Evolutionary conservation across 1,140 invertebrate genomes (phyloP).

Genomic region (Drosophila equinoxialis): DNA sequence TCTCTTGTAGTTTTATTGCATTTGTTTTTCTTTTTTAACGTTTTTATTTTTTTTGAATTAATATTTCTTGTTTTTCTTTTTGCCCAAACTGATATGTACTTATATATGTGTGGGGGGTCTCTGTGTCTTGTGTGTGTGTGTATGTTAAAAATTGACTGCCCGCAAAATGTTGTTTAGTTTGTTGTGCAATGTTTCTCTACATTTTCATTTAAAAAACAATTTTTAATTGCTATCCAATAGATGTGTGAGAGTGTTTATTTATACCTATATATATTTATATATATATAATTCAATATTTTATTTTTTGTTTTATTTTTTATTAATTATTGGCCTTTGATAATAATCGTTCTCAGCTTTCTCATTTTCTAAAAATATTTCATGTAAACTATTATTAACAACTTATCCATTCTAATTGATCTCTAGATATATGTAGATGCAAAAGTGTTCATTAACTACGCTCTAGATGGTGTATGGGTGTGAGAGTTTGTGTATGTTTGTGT

Average conservation of each 20-base stretch:
- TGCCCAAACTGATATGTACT: slow-evolving; percentile 75
- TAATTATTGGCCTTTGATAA: slow-evolving; percentile 66
- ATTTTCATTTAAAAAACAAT: slow-evolving; percentile 74
- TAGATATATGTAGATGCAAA: slow-evolving; percentile 57
- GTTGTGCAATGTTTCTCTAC: slow-evolving; percentile 66
- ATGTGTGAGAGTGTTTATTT: slow-evolving; percentile 34
- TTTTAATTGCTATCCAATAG: slow-evolving; percentile 70
- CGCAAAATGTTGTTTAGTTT: slow-evolving; percentile 47
- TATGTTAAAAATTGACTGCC: slow-evolving; percentile 60
- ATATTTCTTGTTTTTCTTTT: slow-evolving; percentile 6
- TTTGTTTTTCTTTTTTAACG: slow-evolving; percentile 4
- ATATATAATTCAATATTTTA: slow-evolving; percentile 37
- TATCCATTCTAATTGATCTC: slow-evolving; percentile 59
- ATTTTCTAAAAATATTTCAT: slow-evolving; percentile 64
- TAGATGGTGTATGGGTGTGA: slow-evolving; percentile 36
- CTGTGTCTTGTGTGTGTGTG: slow-evolving; percentile 29
- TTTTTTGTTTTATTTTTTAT: slow-evolving; percentile 2
- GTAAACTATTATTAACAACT: slow-evolving; percentile 74
- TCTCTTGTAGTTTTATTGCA: slow-evolving; percentile 32
- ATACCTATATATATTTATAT: slow-evolving; percentile 39
- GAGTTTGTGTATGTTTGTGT: slow-evolving; percentile 34
- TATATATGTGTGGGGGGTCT: slow-evolving; percentile 41
- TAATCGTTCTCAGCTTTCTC: slow-evolving; percentile 22
- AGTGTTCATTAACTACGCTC: slow-evolving; percentile 61
- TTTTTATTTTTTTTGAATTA: slow-evolving; percentile 20